phyloP scores from a whole-genome alignment of 2,797 vertebrate genomes.

The Bothrops alternatus region DNA sequence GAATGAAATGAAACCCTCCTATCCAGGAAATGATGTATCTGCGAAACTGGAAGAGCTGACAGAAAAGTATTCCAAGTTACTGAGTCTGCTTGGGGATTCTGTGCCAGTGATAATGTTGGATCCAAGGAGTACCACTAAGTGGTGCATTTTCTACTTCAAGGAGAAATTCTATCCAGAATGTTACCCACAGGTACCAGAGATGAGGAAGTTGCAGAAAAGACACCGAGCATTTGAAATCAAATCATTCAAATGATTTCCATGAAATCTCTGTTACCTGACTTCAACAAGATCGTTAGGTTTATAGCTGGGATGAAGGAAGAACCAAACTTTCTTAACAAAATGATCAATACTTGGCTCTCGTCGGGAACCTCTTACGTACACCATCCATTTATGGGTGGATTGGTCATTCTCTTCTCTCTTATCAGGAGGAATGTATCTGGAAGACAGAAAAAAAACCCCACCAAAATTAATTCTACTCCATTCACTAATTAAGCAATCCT shows the following conservation, averaged over 20 bases:
- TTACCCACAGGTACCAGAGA: neutral
- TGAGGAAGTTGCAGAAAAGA: neutral
- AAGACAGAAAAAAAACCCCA: neutral
- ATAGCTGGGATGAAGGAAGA: slow-evolving; percentile 98
- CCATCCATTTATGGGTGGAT: slow-evolving; percentile 99
- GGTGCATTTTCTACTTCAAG: neutral
- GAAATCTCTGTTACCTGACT: slow-evolving; percentile 83
- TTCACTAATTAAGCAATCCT: neutral
- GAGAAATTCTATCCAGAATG: neutral
- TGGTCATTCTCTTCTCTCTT: slow-evolving; percentile 98
- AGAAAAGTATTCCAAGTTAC: neutral
- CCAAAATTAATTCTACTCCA: neutral
- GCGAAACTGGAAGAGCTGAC: neutral
- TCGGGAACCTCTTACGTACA: slow-evolving; percentile 93
- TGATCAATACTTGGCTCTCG: slow-evolving; percentile 96
- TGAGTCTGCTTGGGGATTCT: neutral
- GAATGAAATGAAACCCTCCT: neutral
- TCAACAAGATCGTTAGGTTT: slow-evolving; percentile 98
- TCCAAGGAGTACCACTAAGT: neutral
- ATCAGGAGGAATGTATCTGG: slow-evolving; percentile 96
- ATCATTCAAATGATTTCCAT: neutral
- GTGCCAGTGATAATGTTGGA: neutral
- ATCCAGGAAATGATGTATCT: neutral
- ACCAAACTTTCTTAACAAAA: slow-evolving; percentile 99
- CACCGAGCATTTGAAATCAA: slow-evolving; percentile 19